Evolutionary conservation across 2,797 vertebrate genomes (phyloP).

Genomic region (Parauchenoglanis ngamensis): DNA sequence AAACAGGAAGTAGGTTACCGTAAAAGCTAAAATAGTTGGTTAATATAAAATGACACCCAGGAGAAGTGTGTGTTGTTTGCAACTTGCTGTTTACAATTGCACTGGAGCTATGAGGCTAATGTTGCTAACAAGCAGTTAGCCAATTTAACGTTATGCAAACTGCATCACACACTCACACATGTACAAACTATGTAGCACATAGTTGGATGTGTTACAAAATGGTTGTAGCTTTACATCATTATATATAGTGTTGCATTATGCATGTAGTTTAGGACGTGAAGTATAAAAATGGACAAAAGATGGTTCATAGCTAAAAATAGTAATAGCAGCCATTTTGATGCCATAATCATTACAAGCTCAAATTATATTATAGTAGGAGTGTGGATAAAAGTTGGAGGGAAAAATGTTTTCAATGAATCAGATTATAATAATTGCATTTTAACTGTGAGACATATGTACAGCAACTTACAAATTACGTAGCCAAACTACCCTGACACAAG

Average conservation of each 20-base stretch:
- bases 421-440: neutral
- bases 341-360: neutral
- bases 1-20: constrained; percentile 8
- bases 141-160: neutral
- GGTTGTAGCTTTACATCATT: no score
- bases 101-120: neutral
- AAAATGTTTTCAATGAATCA: neutral
- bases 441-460: no score
- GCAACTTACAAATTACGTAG: neutral
- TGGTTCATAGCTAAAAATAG: neutral
- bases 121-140: neutral
- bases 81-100: neutral
- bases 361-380: no score
- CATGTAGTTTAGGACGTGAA: neutral
- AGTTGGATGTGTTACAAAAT: no score
- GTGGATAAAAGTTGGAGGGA: neutral
- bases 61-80: neutral
- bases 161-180: neutral
- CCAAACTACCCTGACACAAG: neutral
- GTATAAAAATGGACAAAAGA: neutral
- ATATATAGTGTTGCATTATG: no score
- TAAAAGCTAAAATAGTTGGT: neutral
- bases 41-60: neutral
- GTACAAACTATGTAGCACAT: neutral
- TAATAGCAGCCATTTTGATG: neutral